A percentile compares a stretch with the other conserved stretches of the same genome.
Conservation (phyloP, 2,797 vertebrate genomes). For the Platyrinchus mystaceus region DNA sequence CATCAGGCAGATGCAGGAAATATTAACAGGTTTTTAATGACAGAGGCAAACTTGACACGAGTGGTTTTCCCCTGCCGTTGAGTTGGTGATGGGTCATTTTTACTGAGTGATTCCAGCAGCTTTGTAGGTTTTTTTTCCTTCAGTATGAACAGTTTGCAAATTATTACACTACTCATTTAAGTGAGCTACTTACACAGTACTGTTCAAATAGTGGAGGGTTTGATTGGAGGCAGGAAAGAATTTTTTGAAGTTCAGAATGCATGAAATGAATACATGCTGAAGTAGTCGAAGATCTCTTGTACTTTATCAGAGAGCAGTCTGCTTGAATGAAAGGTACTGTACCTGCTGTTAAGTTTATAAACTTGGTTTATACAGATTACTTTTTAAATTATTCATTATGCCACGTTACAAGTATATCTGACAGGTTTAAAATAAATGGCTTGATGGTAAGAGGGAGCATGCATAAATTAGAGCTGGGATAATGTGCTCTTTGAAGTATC, state of each 20-base stretch:
- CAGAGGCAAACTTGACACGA: background rate
- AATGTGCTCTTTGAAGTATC: conserved; percentile 59
- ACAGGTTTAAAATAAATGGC: conserved; percentile 62
- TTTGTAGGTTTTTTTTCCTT: background rate
- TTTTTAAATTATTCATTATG: conserved; percentile 63
- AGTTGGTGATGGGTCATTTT: background rate
- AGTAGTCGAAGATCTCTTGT: conserved; percentile 26
- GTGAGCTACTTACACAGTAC: background rate
- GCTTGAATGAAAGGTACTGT: conserved; percentile 54
- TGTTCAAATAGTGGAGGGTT: background rate
- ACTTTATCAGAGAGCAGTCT: conserved; percentile 38
- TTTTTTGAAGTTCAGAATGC: conserved; percentile 11
- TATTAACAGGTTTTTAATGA: background rate
- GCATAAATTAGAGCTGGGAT: conserved; percentile 61
- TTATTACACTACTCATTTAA: background rate
- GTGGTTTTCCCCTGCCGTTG: background rate
- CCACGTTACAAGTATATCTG: conserved; percentile 52
- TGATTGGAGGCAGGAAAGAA: background rate
- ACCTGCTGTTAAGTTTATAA: conserved; percentile 61
- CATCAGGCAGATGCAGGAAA: background rate
- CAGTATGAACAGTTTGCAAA: background rate
- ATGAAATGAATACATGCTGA: conserved; percentile 8
- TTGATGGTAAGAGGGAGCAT: conserved; percentile 57
- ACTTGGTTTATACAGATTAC: conserved; percentile 57
- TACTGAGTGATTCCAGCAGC: background rate